Evolutionary conservation across 1,140 invertebrate genomes (phyloP).

Genomic region (Protaetia brevitarsis): DNA sequence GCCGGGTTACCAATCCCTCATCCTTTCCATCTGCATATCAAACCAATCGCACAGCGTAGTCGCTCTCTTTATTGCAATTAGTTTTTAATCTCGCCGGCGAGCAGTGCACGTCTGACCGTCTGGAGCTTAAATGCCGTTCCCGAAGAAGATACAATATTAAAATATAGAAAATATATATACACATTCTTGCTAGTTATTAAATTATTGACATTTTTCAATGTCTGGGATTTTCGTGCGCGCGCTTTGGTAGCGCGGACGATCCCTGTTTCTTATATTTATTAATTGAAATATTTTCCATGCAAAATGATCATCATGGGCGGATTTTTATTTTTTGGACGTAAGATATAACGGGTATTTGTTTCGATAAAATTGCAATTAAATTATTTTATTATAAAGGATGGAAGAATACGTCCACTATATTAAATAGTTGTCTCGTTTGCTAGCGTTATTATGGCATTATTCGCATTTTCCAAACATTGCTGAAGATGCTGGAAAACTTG

Average conservation of each 20-base stretch:
- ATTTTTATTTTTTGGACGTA: too few species aligned
- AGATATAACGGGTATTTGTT: too few species aligned
- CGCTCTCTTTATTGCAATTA: conserved; percentile 32
- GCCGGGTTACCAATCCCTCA: conserved; percentile 42
- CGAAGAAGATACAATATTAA: conserved; percentile 41
- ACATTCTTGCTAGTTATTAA: conserved; percentile 40
- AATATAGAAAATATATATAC: conserved; percentile 41
- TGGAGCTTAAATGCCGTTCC: conserved; percentile 33
- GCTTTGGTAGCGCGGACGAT: neutral
- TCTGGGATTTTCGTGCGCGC: neutral
- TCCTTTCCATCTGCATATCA: conserved; percentile 42
- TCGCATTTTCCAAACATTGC: too few species aligned
- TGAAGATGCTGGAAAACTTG: too few species aligned
- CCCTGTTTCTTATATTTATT: too few species aligned
- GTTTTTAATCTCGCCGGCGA: conserved; percentile 31
- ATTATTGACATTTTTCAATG: conserved; percentile 39
- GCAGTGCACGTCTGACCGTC: conserved; percentile 23
- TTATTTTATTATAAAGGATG: too few species aligned
- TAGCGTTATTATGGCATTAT: too few species aligned
- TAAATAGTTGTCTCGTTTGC: too few species aligned
- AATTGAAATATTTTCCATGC: too few species aligned
- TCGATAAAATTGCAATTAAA: too few species aligned
- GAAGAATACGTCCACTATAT: too few species aligned
- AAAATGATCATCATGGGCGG: too few species aligned
- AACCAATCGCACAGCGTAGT: conserved; percentile 40